These are phyloP conservation scores for Leptinotarsa haldemani DNA, from an alignment of 2,888 invertebrate genomes.

Conservation along the genomic window DNA sequence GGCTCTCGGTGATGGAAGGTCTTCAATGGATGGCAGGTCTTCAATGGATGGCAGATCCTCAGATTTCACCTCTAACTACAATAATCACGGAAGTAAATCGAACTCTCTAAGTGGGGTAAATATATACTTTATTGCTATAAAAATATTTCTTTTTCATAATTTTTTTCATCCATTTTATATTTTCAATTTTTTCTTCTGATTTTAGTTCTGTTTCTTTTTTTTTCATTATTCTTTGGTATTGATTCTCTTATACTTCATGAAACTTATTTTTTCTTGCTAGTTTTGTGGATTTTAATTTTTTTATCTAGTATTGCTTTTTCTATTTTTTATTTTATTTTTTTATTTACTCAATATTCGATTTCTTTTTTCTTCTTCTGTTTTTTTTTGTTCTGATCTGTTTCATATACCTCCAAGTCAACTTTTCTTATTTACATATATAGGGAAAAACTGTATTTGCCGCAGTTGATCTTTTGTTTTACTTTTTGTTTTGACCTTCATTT, in stretches of 20 bases:
- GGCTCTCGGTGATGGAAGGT: constrained; percentile 52
- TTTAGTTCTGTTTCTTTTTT: background rate
- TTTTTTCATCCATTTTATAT: background rate
- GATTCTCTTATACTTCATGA: too few species aligned
- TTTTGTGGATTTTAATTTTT: too few species aligned
- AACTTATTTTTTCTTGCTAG: too few species aligned
- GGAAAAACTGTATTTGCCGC: too few species aligned
- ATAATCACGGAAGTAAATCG: constrained; percentile 59
- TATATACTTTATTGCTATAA: constrained; percentile 32
- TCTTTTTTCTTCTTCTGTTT: background rate
- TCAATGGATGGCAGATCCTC: constrained; percentile 56
- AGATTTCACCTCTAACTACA: constrained; percentile 60
- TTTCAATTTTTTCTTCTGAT: background rate
- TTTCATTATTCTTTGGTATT: too few species aligned
- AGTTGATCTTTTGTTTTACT: too few species aligned
- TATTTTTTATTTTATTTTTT: too few species aligned
- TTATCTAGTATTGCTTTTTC: too few species aligned
- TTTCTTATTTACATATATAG: too few species aligned
- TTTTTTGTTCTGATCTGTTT: background rate
- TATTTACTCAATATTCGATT: background rate
- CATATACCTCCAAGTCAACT: background rate
- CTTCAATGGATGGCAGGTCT: constrained; percentile 51
- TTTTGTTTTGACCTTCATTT: too few species aligned
- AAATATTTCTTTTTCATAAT: constrained; percentile 6
- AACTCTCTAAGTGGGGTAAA: constrained; percentile 62